A percentile compares a stretch with the other conserved stretches of the same genome.
phyloP scores from a whole-genome alignment of 2,113 vertebrate species.

The Silurus glanis region DNA sequence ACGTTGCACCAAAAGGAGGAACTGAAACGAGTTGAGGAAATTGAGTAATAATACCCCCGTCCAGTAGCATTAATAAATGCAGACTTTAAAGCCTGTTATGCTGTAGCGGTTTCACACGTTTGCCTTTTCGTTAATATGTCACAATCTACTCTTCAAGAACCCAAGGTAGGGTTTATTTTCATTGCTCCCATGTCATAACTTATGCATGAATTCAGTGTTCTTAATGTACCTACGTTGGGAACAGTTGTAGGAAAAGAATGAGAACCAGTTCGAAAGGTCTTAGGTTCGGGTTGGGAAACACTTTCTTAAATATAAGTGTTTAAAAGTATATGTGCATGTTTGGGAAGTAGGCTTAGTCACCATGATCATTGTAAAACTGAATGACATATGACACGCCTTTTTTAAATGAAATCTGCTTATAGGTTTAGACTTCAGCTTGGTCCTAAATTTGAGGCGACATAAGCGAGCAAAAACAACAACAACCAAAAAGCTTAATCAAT shows the following conservation, averaged over 20 bases:
- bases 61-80: not conserved
- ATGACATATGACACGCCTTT: not conserved
- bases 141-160: not conserved
- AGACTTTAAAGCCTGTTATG: not conserved
- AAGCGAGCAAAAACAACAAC: not conserved
- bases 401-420: not conserved
- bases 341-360: not conserved
- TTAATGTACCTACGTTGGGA: not conserved
- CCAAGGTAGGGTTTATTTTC: not conserved
- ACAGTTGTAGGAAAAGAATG: not conserved
- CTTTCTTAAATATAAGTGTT: not conserved
- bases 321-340: not conserved
- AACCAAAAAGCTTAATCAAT: not conserved
- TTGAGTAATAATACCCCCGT: conserved; percentile 58
- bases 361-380: not conserved
- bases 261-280: not conserved
- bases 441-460: not conserved
- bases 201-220: not conserved
- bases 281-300: not conserved
- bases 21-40: conserved; percentile 62
- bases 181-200: not conserved
- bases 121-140: not conserved
- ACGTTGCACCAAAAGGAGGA: conserved; percentile 59
- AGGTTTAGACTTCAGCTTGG: not conserved
- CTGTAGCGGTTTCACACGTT: not conserved